phyloP scores from a whole-genome alignment of 2,888 invertebrate species.

The Phyllotreta striolata region DNA sequence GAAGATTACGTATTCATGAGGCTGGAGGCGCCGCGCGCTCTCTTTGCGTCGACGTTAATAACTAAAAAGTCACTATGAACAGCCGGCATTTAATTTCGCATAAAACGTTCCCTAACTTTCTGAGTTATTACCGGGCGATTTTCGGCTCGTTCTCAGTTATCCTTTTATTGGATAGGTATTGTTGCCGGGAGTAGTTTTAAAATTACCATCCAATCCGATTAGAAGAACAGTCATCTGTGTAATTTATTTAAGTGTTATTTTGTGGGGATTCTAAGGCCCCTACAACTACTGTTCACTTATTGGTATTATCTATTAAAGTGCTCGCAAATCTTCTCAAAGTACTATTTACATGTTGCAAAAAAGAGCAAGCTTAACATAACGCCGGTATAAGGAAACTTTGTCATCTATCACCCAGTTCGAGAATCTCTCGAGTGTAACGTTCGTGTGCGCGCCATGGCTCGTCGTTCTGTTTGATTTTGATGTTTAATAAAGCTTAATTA shows the following conservation, averaged over 20 bases:
- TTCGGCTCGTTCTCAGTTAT: constrained; percentile 23
- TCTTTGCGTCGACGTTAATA: constrained; percentile 39
- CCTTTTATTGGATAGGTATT: constrained; percentile 17
- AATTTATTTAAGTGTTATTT: too few species aligned
- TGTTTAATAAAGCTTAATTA: constrained; percentile 36
- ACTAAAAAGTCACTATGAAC: constrained; percentile 41
- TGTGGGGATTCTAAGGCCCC: too few species aligned
- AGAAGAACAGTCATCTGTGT: background rate
- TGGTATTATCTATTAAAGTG: too few species aligned
- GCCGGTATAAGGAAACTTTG: too few species aligned
- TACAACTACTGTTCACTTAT: too few species aligned
- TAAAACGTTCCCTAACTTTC: constrained; percentile 34
- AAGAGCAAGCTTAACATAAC: too few species aligned
- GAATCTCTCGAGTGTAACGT: constrained; percentile 25
- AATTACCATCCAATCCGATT: background rate
- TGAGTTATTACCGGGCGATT: constrained; percentile 28
- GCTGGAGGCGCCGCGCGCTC: constrained; percentile 35
- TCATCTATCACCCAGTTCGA: constrained; percentile 12
- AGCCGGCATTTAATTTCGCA: constrained; percentile 38
- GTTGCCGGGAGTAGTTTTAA: constrained; percentile 10
- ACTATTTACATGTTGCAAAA: too few species aligned
- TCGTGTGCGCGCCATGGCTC: constrained; percentile 18
- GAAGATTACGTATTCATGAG: constrained; percentile 54
- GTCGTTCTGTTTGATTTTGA: constrained; percentile 31
- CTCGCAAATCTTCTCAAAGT: too few species aligned